These are phyloP conservation scores for Lasioglossum albipes DNA, from an alignment of 1,140 invertebrate species.

Conservation along the genomic window DNA sequence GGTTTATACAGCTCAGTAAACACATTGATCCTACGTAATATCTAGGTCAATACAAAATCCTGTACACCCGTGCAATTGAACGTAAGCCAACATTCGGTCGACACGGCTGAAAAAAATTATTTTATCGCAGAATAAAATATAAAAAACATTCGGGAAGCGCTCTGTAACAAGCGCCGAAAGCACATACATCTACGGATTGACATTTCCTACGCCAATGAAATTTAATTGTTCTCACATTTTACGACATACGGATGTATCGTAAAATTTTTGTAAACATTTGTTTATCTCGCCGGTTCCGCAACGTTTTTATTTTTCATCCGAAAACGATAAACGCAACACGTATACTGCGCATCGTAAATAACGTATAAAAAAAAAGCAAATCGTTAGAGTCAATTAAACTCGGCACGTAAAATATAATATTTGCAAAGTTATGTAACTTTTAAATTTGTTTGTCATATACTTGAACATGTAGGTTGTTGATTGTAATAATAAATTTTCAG, in stretches of 20 bases:
- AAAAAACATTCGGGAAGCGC: too few relatives aligned
- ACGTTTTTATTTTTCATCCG: neutral
- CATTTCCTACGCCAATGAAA: neutral
- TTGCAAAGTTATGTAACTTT: neutral
- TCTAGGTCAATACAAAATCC: constrained; percentile 46
- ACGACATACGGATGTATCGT: neutral
- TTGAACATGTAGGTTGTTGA: too few relatives aligned
- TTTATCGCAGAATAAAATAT: neutral
- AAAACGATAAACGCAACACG: neutral
- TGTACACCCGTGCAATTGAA: constrained; percentile 42
- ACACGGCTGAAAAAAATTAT: constrained; percentile 13
- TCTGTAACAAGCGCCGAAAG: neutral
- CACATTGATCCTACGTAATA: constrained; percentile 41
- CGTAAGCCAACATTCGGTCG: constrained; percentile 29
- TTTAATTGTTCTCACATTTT: neutral
- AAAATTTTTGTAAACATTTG: neutral
- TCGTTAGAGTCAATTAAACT: too few relatives aligned
- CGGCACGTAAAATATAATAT: neutral
- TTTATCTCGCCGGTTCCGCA: neutral
- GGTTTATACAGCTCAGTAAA: constrained; percentile 30
- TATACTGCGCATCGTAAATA: too few relatives aligned
- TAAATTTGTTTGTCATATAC: too few relatives aligned
- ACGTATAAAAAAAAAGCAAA: too few relatives aligned
- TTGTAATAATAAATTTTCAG: too few relatives aligned
- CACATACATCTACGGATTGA: neutral